Conservation (phyloP, 2,113 vertebrate species). For the Ceratotherium simum region DNA sequence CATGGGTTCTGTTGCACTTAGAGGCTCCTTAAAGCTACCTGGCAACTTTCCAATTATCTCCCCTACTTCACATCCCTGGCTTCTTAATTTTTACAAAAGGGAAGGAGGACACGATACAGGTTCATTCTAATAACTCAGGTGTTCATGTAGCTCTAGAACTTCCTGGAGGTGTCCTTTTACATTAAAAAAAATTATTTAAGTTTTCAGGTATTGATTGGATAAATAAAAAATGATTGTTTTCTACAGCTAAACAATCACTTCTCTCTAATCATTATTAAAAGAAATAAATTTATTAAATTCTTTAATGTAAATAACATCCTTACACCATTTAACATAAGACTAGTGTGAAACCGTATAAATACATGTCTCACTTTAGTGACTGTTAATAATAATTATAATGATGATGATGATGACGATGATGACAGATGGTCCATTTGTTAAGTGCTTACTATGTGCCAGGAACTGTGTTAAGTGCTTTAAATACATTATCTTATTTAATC, state of each 20-base stretch:
- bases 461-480: background rate
- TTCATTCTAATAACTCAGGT: background rate
- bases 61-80: background rate
- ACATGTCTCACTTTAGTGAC: background rate
- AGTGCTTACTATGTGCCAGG: background rate
- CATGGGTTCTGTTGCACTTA: background rate
- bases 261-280: background rate
- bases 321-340: background rate
- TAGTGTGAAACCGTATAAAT: background rate
- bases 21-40: background rate
- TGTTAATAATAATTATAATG: background rate
- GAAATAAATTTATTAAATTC: background rate
- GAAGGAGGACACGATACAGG: background rate
- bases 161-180: background rate
- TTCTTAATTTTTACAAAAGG: background rate
- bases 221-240: background rate
- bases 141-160: background rate
- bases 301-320: background rate
- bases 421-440: rapidly evolving
- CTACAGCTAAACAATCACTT: background rate
- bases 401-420: background rate
- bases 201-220: background rate
- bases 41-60: background rate
- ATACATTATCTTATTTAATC: background rate
- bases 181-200: background rate